Evolutionary conservation across 2,797 vertebrate genomes (phyloP), one percentile per base, ranked within the genome.

Genomic region (Pipistrellus pygmaeus): DNA sequence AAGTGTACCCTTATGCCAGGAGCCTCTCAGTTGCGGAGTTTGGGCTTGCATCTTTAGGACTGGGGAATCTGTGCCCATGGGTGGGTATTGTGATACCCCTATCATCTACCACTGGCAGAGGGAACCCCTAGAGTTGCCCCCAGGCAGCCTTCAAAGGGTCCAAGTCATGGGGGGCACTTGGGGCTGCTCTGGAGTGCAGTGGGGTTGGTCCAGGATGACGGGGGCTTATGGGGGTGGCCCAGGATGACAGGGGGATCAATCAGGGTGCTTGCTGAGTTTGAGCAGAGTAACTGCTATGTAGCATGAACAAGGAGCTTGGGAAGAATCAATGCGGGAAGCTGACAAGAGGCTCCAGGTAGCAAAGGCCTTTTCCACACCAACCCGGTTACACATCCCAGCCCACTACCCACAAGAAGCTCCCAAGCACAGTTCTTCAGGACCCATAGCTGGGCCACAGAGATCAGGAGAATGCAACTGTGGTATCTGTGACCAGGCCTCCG

Each of bases 391-490:
- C 5, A 75, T 12, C 30, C 68, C 44, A 69, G 21, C 76, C 30
- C 83, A 41, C 68, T 3, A 20, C 35, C 62, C 76, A 73, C 53
- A 60, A 46, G 27, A 91, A 53, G 35, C 32, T 73, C 69, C 78
- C 41, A 48, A 38, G 18, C 3, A 5, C 72, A n/a, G 46, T 23
- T 81, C 72, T 78, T 85, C 69, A 12, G 53, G 32, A 62, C 68
- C 68, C 83, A 44, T 3, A 46, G 4, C 41, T 69, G 60, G 35
- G 25, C 66, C 32, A 3, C 23, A 17, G 46, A 14, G 48, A 30
- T 99, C 97, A 99, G 96, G 97, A 99, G 12, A 95, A 81, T 0
- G 97, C 98, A 48, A 98, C 98, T 7, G 97, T 97, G 86, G 98
- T 57, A 1, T 99, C 98, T 0, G 99, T 99, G 81, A 97, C 12